Evolutionary conservation across 2,113 vertebrate genomes (phyloP), one percentile per base, ranked within the genome.

Genomic region (Pelecanoides urinatrix): DNA sequence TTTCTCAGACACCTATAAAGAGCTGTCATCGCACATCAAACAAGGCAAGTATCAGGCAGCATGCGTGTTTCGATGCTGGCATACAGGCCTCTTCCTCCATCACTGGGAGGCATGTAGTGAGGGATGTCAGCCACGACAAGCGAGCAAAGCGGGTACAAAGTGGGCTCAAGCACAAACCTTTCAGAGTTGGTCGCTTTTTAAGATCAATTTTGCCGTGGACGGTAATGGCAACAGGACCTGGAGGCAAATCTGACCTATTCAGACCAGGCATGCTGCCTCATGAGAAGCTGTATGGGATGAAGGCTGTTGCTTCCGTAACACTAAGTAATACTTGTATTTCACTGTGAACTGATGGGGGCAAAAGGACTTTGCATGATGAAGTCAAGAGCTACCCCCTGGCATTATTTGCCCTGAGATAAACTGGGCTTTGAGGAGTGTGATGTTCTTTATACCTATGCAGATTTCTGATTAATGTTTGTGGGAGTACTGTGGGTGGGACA

Each of bases 1-100:
- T 96, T 97, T 95, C 96, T 97, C 94, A 97, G 75, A 68, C 76
- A 84, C 55, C 75, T 94, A 67, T 80, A 68, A 93, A 88, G 81
- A 92, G 68, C 72, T 91, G 95, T 95, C 95, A 96, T 59, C 80
- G 73, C 74, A 30, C 20, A 73, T 38, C 76, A 96, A 97, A 97
- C 18, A 49, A 89, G 90, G 32, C 62, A 75, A 92, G 84, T 52
- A 66, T 73, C 0, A 3, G 89, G 34, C 58, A 92, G 76, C 26
- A 9, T 38, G 45, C 63, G n/a, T 85, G 62, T 92, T 80, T 95
- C 16, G 2, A 17, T 78, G 32, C 38, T 91, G 84, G 86, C 49
- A 25, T 32, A 75, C 9, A 61, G 32, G 30, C 20, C 66, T 83
- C 50, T 65, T 94, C 73, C 65, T 75, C 92, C 32, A 38, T 85